A percentile compares a stretch with the other conserved stretches of the same genome.
Evolutionary conservation across 2,797 vertebrate genomes (phyloP).

Genomic region (Pangasius krempfi): DNA sequence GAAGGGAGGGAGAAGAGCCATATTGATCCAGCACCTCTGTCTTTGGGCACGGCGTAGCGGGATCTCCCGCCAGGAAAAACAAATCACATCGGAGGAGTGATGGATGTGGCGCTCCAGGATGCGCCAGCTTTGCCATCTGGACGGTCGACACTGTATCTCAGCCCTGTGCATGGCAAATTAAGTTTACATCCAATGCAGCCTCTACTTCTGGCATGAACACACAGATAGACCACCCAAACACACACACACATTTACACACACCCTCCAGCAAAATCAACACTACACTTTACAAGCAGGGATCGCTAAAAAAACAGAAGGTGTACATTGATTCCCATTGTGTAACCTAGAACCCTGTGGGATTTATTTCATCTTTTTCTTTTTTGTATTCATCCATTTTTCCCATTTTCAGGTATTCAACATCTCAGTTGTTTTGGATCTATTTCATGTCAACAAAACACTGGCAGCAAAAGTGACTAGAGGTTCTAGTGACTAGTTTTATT

Average conservation of each 20-base stretch:
- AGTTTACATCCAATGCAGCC: conserved; percentile 80
- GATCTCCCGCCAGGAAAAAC: conserved; percentile 80
- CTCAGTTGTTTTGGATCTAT: not conserved
- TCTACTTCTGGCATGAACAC: conserved; percentile 72
- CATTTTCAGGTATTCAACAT: not conserved
- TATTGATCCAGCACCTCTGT: conserved; percentile 78
- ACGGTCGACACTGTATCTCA: conserved; percentile 78
- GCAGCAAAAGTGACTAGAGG: not conserved
- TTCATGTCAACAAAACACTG: not conserved
- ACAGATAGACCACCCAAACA: conserved; percentile 63
- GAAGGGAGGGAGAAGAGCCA: conserved; percentile 56
- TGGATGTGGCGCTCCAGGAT: conserved; percentile 80
- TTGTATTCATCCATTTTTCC: not conserved
- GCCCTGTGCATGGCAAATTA: conserved; percentile 79
- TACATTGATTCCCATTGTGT: not conserved
- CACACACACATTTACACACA: conserved; percentile 67
- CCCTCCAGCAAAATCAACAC: not conserved
- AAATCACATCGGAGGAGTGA: conserved; percentile 79
- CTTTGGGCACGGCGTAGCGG: conserved; percentile 74
- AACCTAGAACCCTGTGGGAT: not conserved
- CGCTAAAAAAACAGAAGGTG: not conserved
- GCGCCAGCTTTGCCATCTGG: conserved; percentile 74
- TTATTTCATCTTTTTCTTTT: not conserved
- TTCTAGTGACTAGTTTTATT: not conserved
- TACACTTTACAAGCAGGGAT: not conserved